Evolutionary conservation across 2,888 invertebrate species (phyloP), one percentile per base, ranked within the genome.

Genomic region (Suillia variegata): DNA sequence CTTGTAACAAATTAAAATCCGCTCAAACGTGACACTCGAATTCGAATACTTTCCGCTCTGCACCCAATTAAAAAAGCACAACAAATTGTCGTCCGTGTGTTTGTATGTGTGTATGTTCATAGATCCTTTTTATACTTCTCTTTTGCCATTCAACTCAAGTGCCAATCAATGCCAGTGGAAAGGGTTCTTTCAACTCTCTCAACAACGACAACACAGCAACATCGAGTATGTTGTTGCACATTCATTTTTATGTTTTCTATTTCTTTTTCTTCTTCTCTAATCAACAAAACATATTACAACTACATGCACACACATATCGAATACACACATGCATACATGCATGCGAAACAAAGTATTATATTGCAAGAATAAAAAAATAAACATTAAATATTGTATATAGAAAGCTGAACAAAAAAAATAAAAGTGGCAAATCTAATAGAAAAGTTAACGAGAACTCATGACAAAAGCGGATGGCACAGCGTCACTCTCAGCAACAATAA

Each of bases 341-440:
- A n/a, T n/a, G n/a, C n/a, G n/a, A n/a, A n/a, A n/a, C n/a, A n/a
- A n/a, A n/a, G n/a, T n/a, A n/a, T n/a, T n/a, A n/a, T n/a, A n/a
- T n/a, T n/a, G n/a, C n/a, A n/a, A n/a, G n/a, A n/a, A n/a, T n/a
- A n/a, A n/a, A n/a, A n/a, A n/a, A n/a, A n/a, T n/a, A n/a, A n/a
- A n/a, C n/a, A n/a, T n/a, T n/a, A n/a, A n/a, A n/a, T n/a, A n/a
- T n/a, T n/a, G n/a, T n/a, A n/a, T n/a, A n/a, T n/a, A n/a, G n/a
- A n/a, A n/a, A n/a, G n/a, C n/a, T n/a, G n/a, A 45, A 45, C n/a
- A 47, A 45, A 24, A 54, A 2, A 42, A 54, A 22, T 26, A 5
- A 54, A 45, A 45, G 17, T 38, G 31, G 38, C 22, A 54, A 45
- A 20, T 45, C 6, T 17, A 18, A 20, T 45, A 13, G 45, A 45